Percentiles rank a stretch among this genome's conserved stretches.
Evolutionary conservation across 1,140 invertebrate genomes (phyloP).

Genomic region (Anthonomus grandis): DNA sequence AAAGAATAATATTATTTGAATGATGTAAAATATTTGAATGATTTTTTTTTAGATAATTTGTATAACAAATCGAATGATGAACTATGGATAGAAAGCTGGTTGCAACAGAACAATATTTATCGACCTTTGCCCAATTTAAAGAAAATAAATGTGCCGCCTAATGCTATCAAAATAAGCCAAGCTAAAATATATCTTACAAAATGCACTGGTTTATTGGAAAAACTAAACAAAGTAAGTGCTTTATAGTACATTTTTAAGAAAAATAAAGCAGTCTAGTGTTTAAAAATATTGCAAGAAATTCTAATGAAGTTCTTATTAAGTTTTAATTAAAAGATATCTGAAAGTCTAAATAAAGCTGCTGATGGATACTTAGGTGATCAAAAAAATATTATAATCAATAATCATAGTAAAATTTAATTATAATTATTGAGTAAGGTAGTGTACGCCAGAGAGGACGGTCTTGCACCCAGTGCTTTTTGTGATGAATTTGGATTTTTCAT

Average conservation of each 20-base stretch:
- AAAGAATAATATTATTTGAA: background rate
- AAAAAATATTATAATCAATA: background rate
- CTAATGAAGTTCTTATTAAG: too few species aligned
- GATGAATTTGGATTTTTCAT: too few species aligned
- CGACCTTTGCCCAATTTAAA: slow-evolving; percentile 28
- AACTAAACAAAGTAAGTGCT: slow-evolving; percentile 48
- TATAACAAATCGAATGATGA: slow-evolving; percentile 32
- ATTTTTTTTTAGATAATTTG: slow-evolving; percentile 17
- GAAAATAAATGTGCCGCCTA: slow-evolving; percentile 23
- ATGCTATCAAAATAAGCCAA: slow-evolving; percentile 31
- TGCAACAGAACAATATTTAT: slow-evolving; percentile 33
- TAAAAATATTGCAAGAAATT: too few species aligned
- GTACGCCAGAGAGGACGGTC: too few species aligned
- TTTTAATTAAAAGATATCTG: too few species aligned
- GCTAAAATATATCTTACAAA: slow-evolving; percentile 39
- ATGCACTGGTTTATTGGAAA: slow-evolving; percentile 40
- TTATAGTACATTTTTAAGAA: background rate
- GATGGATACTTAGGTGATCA: background rate
- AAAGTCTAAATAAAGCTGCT: background rate
- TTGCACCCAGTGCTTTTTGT: too few species aligned
- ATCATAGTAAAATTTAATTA: too few species aligned
- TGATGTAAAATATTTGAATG: background rate
- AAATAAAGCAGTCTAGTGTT: background rate
- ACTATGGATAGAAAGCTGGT: slow-evolving; percentile 33
- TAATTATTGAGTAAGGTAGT: too few species aligned